Base-by-base conservation (phyloP, 2,113 vertebrate species). In the Nymphicus hollandicus region DNA sequence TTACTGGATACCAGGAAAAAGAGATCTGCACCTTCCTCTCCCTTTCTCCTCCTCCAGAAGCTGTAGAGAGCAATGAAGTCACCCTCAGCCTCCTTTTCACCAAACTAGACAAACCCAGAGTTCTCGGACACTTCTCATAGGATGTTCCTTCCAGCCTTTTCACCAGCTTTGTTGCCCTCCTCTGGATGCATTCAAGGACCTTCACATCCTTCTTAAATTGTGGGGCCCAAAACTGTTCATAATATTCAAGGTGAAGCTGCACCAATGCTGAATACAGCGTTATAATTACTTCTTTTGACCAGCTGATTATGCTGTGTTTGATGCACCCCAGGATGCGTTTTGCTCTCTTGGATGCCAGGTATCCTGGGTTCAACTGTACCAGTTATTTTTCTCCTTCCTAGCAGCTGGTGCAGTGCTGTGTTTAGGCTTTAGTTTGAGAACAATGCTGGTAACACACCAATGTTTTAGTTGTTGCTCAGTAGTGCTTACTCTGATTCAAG, bases 221-320 rank as follows among this genome's bases (percentile, higher is more conserved):
- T 9, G 8, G 10, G 8, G 7, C 3, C 29, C 29, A 55, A 13
- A 47, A 24, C 24, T n/a, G 29, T 35, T 25, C 24, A 13, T 19
- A 49, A 20, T 8, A 41, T 31, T 58, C 33, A 58, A 9, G 1
- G 33, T 37, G 35, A 49, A 41, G 28, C 28, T 1, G 4, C 11
- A 37, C 5, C 10, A 56, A 12, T 1, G 2, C 6, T 28, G n/a
- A 74, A 41, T 13, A 60, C 24, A 66, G 17, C 2, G 1, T 6
- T 3, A 31, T 7, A 60, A 65, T 52, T 29, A 4, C 24, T 18
- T 41, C 7, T 52, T 44, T 35, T 69, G 29, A 39, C 41, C 3
- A 3, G 10, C 17, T 55, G 24, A 5, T 61, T 35, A 9, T n/a
- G 6, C 27, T 27, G 15, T 35, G 7, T 17, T 49, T 2, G 0